These are phyloP conservation scores for Caenorhabditis uteleia DNA, from an alignment of 2,888 invertebrate species.

Conservation along the genomic window DNA sequence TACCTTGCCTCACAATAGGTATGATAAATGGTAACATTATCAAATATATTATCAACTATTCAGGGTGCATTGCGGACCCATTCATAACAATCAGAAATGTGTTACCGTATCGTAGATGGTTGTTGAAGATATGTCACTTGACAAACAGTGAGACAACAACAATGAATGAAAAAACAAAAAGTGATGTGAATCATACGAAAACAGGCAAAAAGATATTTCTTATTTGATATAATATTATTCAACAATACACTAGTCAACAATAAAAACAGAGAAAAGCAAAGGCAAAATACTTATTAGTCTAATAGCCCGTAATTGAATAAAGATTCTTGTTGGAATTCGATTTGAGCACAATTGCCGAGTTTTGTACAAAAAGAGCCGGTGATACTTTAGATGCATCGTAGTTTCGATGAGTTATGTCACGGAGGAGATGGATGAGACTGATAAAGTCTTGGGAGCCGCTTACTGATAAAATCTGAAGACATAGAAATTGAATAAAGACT, in stretches of 20 bases:
- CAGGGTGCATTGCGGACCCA: conserved; percentile 18
- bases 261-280: conserved; percentile 6
- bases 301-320: conserved; percentile 38
- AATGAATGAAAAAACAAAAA: conserved; percentile 3
- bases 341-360: conserved; percentile 26
- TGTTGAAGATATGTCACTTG: conserved; percentile 10
- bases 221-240: too few species aligned
- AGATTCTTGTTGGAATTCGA: conserved; percentile 7
- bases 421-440: conserved; percentile 19
- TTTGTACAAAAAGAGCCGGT: conserved; percentile 23
- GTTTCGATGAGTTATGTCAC: conserved; percentile 31
- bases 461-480: conserved; percentile 11
- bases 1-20: conserved; percentile 23
- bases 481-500: too few species aligned
- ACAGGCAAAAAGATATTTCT: too few species aligned
- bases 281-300: conserved; percentile 6
- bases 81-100: conserved; percentile 23
- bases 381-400: conserved; percentile 30
- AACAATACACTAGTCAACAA: too few species aligned
- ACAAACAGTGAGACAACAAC: neutral
- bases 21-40: neutral
- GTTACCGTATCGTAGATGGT: conserved; percentile 22
- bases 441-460: conserved; percentile 19
- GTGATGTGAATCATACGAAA: too few species aligned
- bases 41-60: neutral